phyloP scores from a whole-genome alignment of 2,888 invertebrate species.

The Nasonia oneida region DNA sequence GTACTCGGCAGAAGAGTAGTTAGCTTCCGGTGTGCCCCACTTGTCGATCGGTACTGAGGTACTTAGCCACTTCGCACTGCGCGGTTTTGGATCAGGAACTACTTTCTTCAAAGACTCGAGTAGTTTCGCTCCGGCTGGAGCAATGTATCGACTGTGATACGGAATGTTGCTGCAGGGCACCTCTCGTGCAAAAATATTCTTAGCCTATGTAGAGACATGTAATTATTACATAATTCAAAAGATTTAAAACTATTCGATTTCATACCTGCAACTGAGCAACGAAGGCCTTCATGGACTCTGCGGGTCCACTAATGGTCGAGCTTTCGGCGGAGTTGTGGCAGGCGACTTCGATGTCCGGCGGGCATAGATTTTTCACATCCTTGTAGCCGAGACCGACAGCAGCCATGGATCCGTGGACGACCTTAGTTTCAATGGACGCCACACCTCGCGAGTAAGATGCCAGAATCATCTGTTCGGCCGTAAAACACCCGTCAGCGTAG shows the following conservation, averaged over 20 bases:
- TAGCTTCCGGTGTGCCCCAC: slow-evolving; percentile 86
- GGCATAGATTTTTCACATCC: no score
- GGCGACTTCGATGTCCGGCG: slow-evolving; percentile 83
- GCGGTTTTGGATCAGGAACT: slow-evolving; percentile 84
- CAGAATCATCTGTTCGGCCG: slow-evolving; percentile 77
- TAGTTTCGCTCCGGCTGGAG: slow-evolving; percentile 85
- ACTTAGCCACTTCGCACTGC: slow-evolving; percentile 91
- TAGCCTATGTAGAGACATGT: slow-evolving; percentile 76
- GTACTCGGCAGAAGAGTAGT: slow-evolving; percentile 89
- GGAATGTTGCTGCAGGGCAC: slow-evolving; percentile 94
- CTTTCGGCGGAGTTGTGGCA: slow-evolving; percentile 93
- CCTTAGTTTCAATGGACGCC: slow-evolving; percentile 70
- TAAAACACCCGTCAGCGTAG: slow-evolving; percentile 95
- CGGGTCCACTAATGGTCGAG: slow-evolving; percentile 94
- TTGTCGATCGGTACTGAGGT: slow-evolving; percentile 87
- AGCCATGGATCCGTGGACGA: slow-evolving; percentile 85
- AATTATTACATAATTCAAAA: background rate
- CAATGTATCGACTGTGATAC: slow-evolving; percentile 92
- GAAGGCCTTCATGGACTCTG: slow-evolving; percentile 84
- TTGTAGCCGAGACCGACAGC: no score
- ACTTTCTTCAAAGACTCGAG: slow-evolving; percentile 83
- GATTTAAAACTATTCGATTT: no score
- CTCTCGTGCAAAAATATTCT: slow-evolving; percentile 89
- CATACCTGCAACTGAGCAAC: slow-evolving; percentile 81
- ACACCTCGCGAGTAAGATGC: slow-evolving; percentile 73